Evolutionary conservation across 1,140 invertebrate genomes (phyloP), one percentile per base, ranked within the genome.

Genomic region (Fopius arisanus): DNA sequence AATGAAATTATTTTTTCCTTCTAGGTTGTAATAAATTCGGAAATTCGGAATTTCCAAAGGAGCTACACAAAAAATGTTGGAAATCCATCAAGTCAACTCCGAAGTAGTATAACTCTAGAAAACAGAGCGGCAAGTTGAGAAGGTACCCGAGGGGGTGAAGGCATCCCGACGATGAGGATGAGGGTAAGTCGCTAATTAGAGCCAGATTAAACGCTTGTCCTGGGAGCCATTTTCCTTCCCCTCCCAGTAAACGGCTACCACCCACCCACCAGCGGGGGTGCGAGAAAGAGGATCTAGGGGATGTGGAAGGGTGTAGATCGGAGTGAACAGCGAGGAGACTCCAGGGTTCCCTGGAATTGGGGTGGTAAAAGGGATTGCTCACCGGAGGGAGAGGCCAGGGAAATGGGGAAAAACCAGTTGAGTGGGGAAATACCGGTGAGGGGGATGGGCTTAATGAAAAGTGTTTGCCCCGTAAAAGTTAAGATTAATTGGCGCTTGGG

Each of bases 391-490:
- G 26, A 54, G 41, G 43, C 40, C 29, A 67, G 63, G 69, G 78
- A 78, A 75, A 48, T 37, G 72, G 26, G 72, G 77, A 76, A 78
- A 77, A 62, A 73, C 71, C 77, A 51, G 33, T 70, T 78, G 74
- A 72, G 62, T 40, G 29, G 43, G 40, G n/a, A 41, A 43, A 21
- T 21, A 62, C 72, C 66, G 28, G 59, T 37, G 67, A 33, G 5
- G 70, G 67, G 71, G 74, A 80, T 81, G 83, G 82, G 84, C 83
- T 86, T 87, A 87, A 87, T 87, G 85, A 87, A 87, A 86, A 87
- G 85, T 86, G 85, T 87, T 87, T 87, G 85, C 83, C 82, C 84
- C 84, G 84, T 87, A 87, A 87, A 87, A 87, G 84, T 87, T 87
- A 86, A 87, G 85, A 87, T 87, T 87, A 87, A 87, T 87, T 87